A percentile compares a stretch with the other conserved stretches of the same genome.
Evolutionary conservation across 2,888 invertebrate species (phyloP).

Genomic region (Suillia variegata): DNA sequence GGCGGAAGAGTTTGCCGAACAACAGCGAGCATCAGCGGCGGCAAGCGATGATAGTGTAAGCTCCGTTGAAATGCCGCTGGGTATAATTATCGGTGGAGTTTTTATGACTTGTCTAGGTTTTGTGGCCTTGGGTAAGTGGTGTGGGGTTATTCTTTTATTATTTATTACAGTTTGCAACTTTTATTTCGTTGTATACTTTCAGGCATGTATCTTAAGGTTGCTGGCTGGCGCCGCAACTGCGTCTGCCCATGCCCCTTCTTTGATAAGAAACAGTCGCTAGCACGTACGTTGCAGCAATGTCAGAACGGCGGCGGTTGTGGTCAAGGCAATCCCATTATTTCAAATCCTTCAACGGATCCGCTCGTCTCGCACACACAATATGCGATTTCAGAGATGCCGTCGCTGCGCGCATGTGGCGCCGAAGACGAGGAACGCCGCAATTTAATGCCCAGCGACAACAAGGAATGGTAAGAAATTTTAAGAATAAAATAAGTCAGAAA

Average conservation of each 20-base stretch:
- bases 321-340: slow-evolving; percentile 67
- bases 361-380: slow-evolving; percentile 75
- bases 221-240: slow-evolving; percentile 55
- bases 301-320: slow-evolving; percentile 56
- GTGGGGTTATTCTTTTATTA: too few species aligned
- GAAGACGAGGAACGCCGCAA: slow-evolving; percentile 72
- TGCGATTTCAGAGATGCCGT: slow-evolving; percentile 75
- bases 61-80: slow-evolving; percentile 49
- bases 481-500: background rate
- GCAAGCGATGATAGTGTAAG: background rate
- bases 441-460: slow-evolving; percentile 75
- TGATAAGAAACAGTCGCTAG: slow-evolving; percentile 50
- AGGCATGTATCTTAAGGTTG: slow-evolving; percentile 55
- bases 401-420: slow-evolving; percentile 65
- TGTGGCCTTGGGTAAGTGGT: slow-evolving; percentile 66
- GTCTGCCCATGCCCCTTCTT: slow-evolving; percentile 46
- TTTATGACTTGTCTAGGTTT: slow-evolving; percentile 69
- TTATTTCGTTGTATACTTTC: slow-evolving; percentile 29
- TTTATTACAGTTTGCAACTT: too few species aligned
- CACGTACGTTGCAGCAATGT: slow-evolving; percentile 41
- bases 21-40: too few species aligned
- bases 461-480: slow-evolving; percentile 68
- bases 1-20: slow-evolving; percentile 54
- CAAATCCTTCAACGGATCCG: slow-evolving; percentile 79
- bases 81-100: slow-evolving; percentile 69